Evolutionary conservation across 2,797 vertebrate genomes (phyloP).

Genomic region (Ctenopoma multispine): DNA sequence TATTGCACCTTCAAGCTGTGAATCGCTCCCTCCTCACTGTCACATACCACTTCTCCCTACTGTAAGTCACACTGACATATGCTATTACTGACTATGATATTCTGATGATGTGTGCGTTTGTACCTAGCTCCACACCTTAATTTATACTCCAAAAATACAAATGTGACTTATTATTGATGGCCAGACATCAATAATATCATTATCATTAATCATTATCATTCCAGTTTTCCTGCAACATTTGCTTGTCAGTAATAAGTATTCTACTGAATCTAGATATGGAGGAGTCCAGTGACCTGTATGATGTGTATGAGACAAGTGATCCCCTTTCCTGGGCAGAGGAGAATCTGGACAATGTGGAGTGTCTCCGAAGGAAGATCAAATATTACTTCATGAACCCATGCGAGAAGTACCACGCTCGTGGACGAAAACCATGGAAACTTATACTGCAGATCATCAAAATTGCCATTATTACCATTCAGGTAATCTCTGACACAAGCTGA

Average conservation of each 20-base stretch:
- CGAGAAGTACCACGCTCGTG: constrained; percentile 95
- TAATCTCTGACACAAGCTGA: constrained; percentile 46
- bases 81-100: no score
- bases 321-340: constrained; percentile 41
- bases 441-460: constrained; percentile 95
- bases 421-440: constrained; percentile 96
- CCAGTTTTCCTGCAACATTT: background rate
- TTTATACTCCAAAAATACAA: no score
- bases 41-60: no score
- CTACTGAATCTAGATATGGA: constrained; percentile 70
- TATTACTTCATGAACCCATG: constrained; percentile 98
- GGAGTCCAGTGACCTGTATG: constrained; percentile 53
- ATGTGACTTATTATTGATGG: no score
- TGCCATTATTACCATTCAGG: constrained; percentile 93
- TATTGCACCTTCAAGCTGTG: no score
- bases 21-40: no score
- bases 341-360: constrained; percentile 76
- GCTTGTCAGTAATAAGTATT: background rate
- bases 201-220: no score
- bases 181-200: no score
- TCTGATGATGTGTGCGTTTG: no score
- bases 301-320: constrained; percentile 27
- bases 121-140: no score
- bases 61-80: no score
- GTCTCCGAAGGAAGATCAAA: constrained; percentile 92